Percentiles rank a stretch among this genome's conserved stretches.
Conservation (phyloP, 2,888 invertebrate species). For the Fragum fragum region DNA sequence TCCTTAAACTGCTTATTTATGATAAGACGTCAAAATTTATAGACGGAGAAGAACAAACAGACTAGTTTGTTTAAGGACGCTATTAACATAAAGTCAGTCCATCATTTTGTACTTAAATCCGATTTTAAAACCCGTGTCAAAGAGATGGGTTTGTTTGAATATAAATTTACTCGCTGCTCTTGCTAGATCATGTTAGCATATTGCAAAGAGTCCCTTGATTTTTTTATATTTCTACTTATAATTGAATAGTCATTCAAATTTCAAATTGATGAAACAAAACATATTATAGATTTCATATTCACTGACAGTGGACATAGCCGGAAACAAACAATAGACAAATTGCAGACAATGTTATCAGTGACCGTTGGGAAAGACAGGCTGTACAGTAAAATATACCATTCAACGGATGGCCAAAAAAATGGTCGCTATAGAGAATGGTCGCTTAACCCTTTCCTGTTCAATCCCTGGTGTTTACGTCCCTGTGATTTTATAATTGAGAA, state of each 20-base stretch:
- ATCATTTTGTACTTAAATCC: conserved; percentile 18
- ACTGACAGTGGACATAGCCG: too few species aligned
- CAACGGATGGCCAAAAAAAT: too few species aligned
- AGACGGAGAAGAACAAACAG: conserved; percentile 13
- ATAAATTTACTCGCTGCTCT: not conserved
- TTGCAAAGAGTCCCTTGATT: not conserved
- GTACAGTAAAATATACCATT: too few species aligned
- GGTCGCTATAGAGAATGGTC: too few species aligned
- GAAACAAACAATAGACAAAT: too few species aligned
- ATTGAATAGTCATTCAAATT: too few species aligned
- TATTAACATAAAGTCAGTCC: conserved; percentile 31
- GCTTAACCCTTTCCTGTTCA: too few species aligned
- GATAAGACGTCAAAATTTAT: conserved; percentile 20
- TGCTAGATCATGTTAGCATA: not conserved
- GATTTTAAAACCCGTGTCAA: not conserved
- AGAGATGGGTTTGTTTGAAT: not conserved
- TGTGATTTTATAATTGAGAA: too few species aligned
- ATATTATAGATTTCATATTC: too few species aligned
- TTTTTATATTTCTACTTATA: not conserved
- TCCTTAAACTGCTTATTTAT: conserved; percentile 29
- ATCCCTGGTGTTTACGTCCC: too few species aligned
- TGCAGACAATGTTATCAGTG: too few species aligned
- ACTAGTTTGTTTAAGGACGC: conserved; percentile 11
- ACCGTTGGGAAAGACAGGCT: not conserved
- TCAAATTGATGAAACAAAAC: too few species aligned